A percentile compares a stretch with the other conserved stretches of the same genome.
These are phyloP conservation scores for Macroteleia sp. DNA, from an alignment of 2,888 invertebrate genomes.

Conservation along the genomic window DNA sequence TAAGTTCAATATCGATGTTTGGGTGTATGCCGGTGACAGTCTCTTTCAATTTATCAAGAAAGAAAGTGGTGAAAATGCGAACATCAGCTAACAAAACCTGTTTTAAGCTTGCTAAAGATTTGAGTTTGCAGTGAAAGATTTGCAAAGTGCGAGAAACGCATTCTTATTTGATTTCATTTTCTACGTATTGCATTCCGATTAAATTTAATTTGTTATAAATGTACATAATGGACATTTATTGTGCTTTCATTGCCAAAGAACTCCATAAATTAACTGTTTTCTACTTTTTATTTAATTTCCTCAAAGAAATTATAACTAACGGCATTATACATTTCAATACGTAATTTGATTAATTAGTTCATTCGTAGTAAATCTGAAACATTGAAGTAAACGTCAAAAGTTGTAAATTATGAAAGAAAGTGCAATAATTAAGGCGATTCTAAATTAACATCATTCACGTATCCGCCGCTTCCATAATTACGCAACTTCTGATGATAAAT, in stretches of 20 bases:
- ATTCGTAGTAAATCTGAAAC: too few relatives aligned
- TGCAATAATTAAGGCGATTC: slow-evolving; percentile 6
- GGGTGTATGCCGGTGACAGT: slow-evolving; percentile 18
- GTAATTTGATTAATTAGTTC: too few relatives aligned
- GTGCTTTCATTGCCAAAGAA: too few relatives aligned
- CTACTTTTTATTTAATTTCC: too few relatives aligned
- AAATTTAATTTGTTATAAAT: too few relatives aligned
- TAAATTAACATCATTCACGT: background rate
- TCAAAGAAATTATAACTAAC: background rate
- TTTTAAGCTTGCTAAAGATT: slow-evolving; percentile 63
- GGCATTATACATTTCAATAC: background rate
- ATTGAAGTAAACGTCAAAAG: too few relatives aligned
- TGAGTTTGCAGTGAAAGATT: slow-evolving; percentile 24
- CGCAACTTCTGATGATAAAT: background rate
- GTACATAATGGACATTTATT: too few relatives aligned
- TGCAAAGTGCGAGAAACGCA: slow-evolving; percentile 25
- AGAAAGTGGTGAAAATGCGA: slow-evolving; percentile 80
- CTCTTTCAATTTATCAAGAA: slow-evolving; percentile 61
- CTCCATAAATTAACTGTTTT: too few relatives aligned
- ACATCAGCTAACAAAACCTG: slow-evolving; percentile 71
- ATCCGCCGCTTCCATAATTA: background rate
- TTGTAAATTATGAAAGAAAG: slow-evolving; percentile 13
- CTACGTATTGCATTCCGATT: too few relatives aligned
- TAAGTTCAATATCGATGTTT: slow-evolving; percentile 31
- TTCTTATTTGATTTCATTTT: slow-evolving; percentile 11